Conservation (phyloP, 2,888 invertebrate genomes). For the Orthosia gracilis region DNA sequence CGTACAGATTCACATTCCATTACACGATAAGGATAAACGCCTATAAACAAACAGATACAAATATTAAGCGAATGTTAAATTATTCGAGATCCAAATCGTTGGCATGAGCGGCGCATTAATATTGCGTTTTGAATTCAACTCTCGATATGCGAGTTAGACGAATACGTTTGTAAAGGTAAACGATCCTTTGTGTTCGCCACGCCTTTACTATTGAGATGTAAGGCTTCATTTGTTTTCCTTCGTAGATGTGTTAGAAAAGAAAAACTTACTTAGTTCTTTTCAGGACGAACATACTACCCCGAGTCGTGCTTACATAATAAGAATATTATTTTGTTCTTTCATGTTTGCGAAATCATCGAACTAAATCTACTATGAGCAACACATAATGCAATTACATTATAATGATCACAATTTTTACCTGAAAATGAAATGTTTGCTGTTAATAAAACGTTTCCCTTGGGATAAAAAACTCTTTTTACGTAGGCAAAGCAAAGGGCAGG, state of each 20-base stretch:
- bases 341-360: too few relatives aligned
- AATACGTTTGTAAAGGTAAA: conserved; percentile 62
- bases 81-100: conserved; percentile 70
- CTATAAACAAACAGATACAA: conserved; percentile 62
- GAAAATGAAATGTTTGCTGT: too few relatives aligned
- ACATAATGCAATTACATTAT: too few relatives aligned
- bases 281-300: neutral
- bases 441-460: too few relatives aligned
- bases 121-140: conserved; percentile 69
- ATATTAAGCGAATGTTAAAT: conserved; percentile 64
- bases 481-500: too few relatives aligned
- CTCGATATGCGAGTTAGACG: conserved; percentile 60
- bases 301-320: neutral
- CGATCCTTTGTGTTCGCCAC: conserved; percentile 53
- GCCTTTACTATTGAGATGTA: conserved; percentile 49
- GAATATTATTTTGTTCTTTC: neutral
- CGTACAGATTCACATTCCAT: conserved; percentile 49
- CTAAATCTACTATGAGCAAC: too few relatives aligned
- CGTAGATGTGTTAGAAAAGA: neutral
- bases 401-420: too few relatives aligned
- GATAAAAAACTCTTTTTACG: too few relatives aligned
- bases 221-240: conserved; percentile 16
- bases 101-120: conserved; percentile 70
- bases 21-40: conserved; percentile 58
- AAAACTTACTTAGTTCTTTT: neutral